Conservation (phyloP, 2,113 vertebrate genomes). For the Edolisoma coerulescens region DNA sequence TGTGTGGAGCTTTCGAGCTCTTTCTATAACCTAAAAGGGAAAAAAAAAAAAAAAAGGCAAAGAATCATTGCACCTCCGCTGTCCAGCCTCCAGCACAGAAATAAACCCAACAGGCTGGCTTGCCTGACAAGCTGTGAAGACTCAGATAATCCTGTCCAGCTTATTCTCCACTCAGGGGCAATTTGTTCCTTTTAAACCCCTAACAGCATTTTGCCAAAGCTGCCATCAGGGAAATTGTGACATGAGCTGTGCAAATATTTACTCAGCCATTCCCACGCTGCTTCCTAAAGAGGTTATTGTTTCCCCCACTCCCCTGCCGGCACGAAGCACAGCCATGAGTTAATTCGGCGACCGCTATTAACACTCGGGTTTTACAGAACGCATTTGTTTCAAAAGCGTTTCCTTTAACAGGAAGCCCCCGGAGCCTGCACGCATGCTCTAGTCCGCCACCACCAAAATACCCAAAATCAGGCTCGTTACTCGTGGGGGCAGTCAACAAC, state of each 20-base stretch:
- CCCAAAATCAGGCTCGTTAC: fast-evolving
- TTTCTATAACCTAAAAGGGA: not conserved
- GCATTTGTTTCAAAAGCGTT: not conserved
- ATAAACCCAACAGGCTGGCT: not conserved
- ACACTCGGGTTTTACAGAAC: not conserved
- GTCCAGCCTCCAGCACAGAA: not conserved
- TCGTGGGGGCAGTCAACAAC: fast-evolving
- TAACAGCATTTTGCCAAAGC: not conserved
- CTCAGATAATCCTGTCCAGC: not conserved
- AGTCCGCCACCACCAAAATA: not conserved
- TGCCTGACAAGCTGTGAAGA: not conserved
- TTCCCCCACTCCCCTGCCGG: fast-evolving
- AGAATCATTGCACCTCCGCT: not conserved
- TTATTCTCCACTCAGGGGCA: not conserved
- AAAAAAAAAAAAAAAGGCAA: not conserved
- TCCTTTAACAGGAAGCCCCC: too few species aligned
- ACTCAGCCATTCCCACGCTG: not conserved
- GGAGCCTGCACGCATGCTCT: too few species aligned
- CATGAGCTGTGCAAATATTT: not conserved
- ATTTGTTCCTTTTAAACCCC: constrained; percentile 20
- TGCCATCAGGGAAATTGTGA: not conserved
- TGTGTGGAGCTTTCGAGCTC: not conserved
- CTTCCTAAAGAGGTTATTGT: not conserved
- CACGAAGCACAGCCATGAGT: fast-evolving
- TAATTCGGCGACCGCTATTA: fast-evolving